These are phyloP conservation scores for Oxystoma pomonae DNA, from an alignment of 2,888 invertebrate genomes.

Conservation along the genomic window DNA sequence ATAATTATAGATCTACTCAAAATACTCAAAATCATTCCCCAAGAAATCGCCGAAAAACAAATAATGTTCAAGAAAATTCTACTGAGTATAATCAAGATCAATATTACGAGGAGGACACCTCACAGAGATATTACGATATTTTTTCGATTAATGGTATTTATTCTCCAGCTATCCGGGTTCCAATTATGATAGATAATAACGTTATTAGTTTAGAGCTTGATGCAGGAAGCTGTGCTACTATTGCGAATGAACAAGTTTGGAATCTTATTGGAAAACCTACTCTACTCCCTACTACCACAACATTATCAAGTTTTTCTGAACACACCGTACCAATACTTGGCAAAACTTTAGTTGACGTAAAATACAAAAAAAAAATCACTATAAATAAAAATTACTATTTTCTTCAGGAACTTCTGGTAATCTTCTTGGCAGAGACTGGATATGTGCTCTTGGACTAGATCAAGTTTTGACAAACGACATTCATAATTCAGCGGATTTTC, in stretches of 20 bases:
- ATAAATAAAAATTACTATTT: not conserved
- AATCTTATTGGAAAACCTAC: not conserved
- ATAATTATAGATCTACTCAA: too few species aligned
- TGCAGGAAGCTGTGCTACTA: not conserved
- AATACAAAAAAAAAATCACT: not conserved
- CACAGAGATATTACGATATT: too few species aligned
- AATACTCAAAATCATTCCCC: too few species aligned
- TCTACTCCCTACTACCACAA: not conserved
- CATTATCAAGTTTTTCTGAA: not conserved
- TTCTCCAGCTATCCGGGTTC: too few species aligned
- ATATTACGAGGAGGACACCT: too few species aligned
- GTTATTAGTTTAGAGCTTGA: not conserved
- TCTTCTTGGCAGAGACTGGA: not conserved
- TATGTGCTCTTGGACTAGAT: not conserved
- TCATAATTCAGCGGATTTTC: not conserved
- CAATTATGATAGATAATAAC: not conserved
- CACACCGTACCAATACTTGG: not conserved
- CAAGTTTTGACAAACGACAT: not conserved
- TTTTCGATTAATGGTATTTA: too few species aligned
- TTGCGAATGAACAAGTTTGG: slow-evolving; percentile 1
- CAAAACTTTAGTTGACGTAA: not conserved
- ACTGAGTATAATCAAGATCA: too few species aligned
- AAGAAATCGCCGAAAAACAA: too few species aligned
- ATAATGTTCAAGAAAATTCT: too few species aligned
- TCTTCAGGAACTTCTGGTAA: not conserved